Percentiles rank a stretch among this genome's conserved stretches.
These are phyloP conservation scores for Centrocercus urophasianus DNA, from an alignment of 2,113 vertebrate genomes.

Conservation along the genomic window DNA sequence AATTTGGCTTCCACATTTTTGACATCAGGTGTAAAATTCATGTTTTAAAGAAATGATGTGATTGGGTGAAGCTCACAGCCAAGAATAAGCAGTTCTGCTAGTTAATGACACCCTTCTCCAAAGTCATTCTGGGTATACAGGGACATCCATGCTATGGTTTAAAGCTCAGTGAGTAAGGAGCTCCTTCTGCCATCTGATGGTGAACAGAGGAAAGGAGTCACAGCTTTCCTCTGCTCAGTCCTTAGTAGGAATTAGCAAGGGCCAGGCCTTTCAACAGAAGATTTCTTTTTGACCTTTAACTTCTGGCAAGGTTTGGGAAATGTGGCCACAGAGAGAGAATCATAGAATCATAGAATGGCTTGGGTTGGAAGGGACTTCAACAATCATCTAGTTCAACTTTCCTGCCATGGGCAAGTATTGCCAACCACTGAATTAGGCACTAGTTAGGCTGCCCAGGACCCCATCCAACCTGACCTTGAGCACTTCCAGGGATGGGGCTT, in stretches of 20 bases:
- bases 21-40: not conserved
- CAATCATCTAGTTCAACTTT: no score
- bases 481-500: not conserved
- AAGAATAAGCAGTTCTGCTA: not conserved
- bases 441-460: no score
- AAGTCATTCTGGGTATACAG: not conserved
- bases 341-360: no score
- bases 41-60: not conserved
- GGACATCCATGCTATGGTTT: not conserved
- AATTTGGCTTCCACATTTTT: not conserved
- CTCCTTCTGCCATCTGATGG: slow-evolving; percentile 60
- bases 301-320: not conserved
- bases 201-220: not conserved
- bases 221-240: not conserved
- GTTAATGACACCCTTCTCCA: not conserved
- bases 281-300: not conserved
- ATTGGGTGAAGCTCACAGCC: not conserved
- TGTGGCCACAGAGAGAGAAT: not conserved
- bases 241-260: not conserved
- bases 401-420: no score
- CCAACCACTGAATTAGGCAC: no score
- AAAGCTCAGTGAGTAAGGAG: not conserved
- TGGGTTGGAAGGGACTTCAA: no score
- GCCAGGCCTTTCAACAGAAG: not conserved
- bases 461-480: no score